Base-by-base conservation (phyloP, 2,888 invertebrate genomes). In the Desoria tigrina region DNA sequence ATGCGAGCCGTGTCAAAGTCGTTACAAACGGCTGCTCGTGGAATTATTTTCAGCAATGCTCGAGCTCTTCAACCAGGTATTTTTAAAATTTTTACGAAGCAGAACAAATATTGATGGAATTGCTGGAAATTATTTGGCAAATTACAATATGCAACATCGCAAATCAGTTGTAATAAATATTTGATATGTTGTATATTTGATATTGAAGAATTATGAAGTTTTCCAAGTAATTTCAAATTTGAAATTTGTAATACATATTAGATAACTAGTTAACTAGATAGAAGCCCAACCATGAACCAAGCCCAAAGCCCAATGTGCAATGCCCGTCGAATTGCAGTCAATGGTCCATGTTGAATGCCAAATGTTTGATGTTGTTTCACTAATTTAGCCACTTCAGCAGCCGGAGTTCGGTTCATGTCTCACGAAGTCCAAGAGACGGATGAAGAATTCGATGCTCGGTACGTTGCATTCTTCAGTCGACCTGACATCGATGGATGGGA, bases 401-500 rank as follows among this genome's bases (percentile, higher is more conserved):
- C 60, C n/a, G 60, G 63, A 23, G 57, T 49, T 26, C 49, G 65
- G 28, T 54, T 51, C 23, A 69, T 63, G 63, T 66, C 66, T 1
- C 71, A 71, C 39, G 72, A 65, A 51, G 64, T 61, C 16, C 37
- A 68, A 11, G 92, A 93, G 81, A 86, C 89, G 42, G 92, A 92
- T 72, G 92, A 90, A 78, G 89, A 91, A 78, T 93, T 94, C 81
- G 93, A 94, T 81, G 82, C 84, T 77, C 87, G 89, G 79, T 94
- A 90, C 80, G 90, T 88, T 79, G 84, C 86, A 50, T 95, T 86
- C 82, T 94, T 96, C 84, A 90, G 87, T 80, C 87, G 91, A 68
- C 83, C 85, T 68, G 91, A 94, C 78, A 92, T 96, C 79, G 95
- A 95, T 81, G 90, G 90, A 60, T 97, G 96, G 97, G 94, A 95